Conservation (phyloP, 2,113 vertebrate species). For the Microtus pennsylvanicus region DNA sequence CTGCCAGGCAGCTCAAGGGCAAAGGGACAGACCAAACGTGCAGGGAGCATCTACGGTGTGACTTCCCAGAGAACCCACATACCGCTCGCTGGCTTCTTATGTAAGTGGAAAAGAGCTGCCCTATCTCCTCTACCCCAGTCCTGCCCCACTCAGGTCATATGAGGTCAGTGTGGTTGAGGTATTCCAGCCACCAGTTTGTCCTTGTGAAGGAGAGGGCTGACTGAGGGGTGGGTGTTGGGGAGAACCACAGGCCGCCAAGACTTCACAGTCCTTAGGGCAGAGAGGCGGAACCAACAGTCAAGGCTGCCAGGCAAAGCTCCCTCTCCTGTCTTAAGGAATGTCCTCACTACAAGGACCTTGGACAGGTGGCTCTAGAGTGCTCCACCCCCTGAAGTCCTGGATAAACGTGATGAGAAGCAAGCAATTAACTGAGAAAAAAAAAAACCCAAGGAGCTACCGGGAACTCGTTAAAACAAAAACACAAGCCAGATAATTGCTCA, state of each 20-base stretch:
- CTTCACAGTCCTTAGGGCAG: background rate
- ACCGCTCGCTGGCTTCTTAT: constrained; percentile 77
- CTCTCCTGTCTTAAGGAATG: background rate
- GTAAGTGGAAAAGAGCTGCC: constrained; percentile 76
- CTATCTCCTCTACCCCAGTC: constrained; percentile 66
- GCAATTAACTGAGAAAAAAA: constrained; percentile 61
- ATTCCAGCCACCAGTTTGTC: constrained; percentile 71
- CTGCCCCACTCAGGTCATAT: constrained; percentile 69
- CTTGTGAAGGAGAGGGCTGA: constrained; percentile 75
- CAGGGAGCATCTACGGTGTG: constrained; percentile 81
- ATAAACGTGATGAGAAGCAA: background rate
- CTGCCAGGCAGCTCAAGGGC: constrained; percentile 78
- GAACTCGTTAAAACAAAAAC: constrained; percentile 62
- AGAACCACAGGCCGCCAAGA: background rate
- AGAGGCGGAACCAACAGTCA: background rate
- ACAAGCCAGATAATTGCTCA: constrained; percentile 56
- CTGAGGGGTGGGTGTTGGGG: background rate
- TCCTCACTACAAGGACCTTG: background rate
- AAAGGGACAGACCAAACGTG: constrained; percentile 54
- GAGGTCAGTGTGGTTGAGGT: constrained; percentile 80
- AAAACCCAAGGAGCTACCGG: constrained; percentile 57
- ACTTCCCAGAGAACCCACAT: constrained; percentile 80
- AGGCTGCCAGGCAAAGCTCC: background rate
- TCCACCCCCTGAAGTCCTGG: background rate
- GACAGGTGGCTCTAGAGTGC: background rate